Base-by-base conservation (phyloP, 2,797 vertebrate species). In the Falco peregrinus region DNA sequence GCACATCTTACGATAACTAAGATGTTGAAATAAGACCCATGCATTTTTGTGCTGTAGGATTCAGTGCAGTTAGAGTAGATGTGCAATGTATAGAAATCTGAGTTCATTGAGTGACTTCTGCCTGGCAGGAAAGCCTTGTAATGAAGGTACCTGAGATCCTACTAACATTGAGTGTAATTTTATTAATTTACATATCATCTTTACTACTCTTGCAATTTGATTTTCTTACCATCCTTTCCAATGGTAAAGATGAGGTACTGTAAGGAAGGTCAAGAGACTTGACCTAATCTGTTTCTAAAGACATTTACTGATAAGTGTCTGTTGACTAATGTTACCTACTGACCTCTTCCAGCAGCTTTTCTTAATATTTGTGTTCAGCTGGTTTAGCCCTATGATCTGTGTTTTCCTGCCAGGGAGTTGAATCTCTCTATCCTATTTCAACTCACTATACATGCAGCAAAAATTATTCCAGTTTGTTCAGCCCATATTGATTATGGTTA, bases 11-110 rank as follows among this genome's bases (percentile, higher is more conserved):
- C 33, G n/a, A 53, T 28, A 78, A 9, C 14, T 60, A 64, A 33
- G 20, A 37, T 80, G 16, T 68, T 63, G 28, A 81, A 80, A 76
- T 80, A 87, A 87, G 16, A 16, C 33, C 11, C 6, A 3, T 73
- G 39, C 1, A 0, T 7, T 82, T 90, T 45, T 70, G 29, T 85
- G 19, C 29, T 14, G 85, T 17, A 6, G 56, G 33, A 14, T 69
- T 77, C 19, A 64, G 35, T 45, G 29, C 25, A 41, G 74, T 67
- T n/a, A 35, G 18, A 68, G 64, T 65, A 68, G 47, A 35, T 26
- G 10, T 3, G 2, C 0, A 1, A 15, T 21, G 13, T 53, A 41
- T 13, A 22, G 43, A 59, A 81, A 69, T n/a, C 3, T 28, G 24
- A 21, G 14, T 73, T 88, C 10, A 31, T 81, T 93, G 50, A 54